Conservation (phyloP, 2,888 invertebrate genomes). For the Cephus pygmeus region DNA sequence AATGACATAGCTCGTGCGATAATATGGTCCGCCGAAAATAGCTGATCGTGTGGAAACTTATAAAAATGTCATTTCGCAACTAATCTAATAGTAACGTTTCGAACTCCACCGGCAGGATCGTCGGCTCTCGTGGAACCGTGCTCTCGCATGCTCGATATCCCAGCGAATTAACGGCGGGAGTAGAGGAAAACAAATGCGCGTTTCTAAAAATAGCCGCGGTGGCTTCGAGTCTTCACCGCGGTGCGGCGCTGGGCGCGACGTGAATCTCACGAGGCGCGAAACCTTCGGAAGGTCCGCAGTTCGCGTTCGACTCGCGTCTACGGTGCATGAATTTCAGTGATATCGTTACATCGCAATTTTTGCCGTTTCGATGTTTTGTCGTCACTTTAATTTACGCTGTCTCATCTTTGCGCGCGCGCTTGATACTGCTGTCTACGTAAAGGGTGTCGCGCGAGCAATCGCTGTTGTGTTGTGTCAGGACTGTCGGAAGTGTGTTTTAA, state of each 20-base stretch:
- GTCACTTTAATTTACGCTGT: background rate
- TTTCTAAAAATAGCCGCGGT: slow-evolving; percentile 10
- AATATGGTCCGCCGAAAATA: background rate
- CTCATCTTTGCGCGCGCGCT: background rate
- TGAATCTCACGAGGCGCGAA: slow-evolving; percentile 21
- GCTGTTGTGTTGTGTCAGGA: background rate
- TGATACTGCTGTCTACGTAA: background rate
- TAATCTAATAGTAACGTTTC: background rate
- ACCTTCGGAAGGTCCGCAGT: slow-evolving; percentile 29
- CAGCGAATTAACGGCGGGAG: slow-evolving; percentile 1
- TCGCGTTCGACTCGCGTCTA: slow-evolving; percentile 33
- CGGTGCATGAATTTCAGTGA: slow-evolving; percentile 16
- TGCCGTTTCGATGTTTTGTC: background rate
- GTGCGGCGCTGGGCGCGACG: slow-evolving; percentile 24
- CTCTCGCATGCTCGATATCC: background rate
- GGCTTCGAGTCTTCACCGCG: slow-evolving; percentile 15
- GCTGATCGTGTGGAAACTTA: background rate
- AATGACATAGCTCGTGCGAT: background rate
- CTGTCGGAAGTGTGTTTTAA: background rate
- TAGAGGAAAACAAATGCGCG: slow-evolving; percentile 18
- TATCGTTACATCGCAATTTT: slow-evolving; percentile 9
- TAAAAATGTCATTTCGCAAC: slow-evolving; percentile 3
- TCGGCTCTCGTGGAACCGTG: background rate
- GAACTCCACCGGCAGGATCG: background rate
- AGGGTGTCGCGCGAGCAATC: background rate